Evolutionary conservation across 64 coral and sea anemone species (phyloP).

Genomic region (Actinia equina): DNA sequence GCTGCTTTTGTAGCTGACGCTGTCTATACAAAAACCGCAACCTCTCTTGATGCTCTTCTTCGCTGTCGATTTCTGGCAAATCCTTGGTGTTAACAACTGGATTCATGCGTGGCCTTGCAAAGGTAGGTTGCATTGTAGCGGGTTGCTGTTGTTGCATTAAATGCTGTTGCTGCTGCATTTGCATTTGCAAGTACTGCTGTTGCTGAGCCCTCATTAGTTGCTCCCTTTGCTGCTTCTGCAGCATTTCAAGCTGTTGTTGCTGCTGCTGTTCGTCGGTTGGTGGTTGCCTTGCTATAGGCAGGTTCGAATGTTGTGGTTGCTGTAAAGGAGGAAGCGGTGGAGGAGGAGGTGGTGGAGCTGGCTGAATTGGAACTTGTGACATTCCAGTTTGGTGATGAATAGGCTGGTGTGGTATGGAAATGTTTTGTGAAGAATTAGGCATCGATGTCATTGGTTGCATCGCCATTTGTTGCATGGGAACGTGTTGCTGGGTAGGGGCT

Average conservation of each 20-base stretch:
- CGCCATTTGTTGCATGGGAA: constrained; percentile 27
- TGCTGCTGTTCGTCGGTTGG: constrained; percentile 66
- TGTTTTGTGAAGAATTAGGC: constrained; percentile 43
- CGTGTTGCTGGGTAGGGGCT: constrained; percentile 41
- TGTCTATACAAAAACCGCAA: constrained; percentile 90
- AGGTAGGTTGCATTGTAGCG: constrained; percentile 56
- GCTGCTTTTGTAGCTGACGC: constrained; percentile 94
- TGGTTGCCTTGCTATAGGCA: constrained; percentile 45
- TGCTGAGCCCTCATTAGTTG: constrained; percentile 66
- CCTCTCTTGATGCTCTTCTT: constrained; percentile 96
- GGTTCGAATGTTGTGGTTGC: constrained; percentile 32
- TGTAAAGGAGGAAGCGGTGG: constrained; percentile 33
- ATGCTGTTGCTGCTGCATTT: constrained; percentile 65
- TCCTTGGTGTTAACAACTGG: constrained; percentile 84
- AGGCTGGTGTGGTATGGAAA: constrained; percentile 27
- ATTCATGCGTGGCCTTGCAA: constrained; percentile 67
- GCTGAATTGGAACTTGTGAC: constrained; percentile 55
- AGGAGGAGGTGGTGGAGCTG: constrained; percentile 38
- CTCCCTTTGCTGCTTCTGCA: constrained; percentile 71
- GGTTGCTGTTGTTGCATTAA: constrained; percentile 59
- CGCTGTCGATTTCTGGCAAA: constrained; percentile 97
- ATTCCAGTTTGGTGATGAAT: constrained; percentile 30
- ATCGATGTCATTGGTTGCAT: constrained; percentile 34
- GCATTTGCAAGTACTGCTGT: constrained; percentile 69
- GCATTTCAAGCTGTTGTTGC: constrained; percentile 76